These are phyloP conservation scores for Ophion ellenae DNA, from an alignment of 2,888 invertebrate genomes.

Conservation along the genomic window DNA sequence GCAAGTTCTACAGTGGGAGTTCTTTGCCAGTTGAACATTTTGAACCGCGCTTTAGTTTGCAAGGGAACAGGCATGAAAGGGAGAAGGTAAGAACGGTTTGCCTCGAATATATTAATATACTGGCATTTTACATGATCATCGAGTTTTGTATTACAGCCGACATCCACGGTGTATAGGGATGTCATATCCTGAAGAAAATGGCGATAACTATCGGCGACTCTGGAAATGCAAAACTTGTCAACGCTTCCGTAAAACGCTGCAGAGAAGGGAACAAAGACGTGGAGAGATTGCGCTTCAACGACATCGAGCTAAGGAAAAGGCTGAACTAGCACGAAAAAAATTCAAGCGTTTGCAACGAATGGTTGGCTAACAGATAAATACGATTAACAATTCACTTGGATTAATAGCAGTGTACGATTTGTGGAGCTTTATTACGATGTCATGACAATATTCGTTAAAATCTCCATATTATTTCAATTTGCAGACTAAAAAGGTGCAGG, in stretches of 20 bases:
- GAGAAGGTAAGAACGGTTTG: conserved; percentile 4
- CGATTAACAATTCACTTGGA: too few relatives aligned
- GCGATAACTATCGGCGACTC: neutral
- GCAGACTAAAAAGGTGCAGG: neutral
- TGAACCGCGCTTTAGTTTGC: conserved; percentile 16
- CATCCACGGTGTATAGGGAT: neutral
- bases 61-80: conserved; percentile 5
- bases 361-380: too few relatives aligned
- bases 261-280: too few relatives aligned
- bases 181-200: neutral
- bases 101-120: neutral
- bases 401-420: too few relatives aligned
- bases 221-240: conserved; percentile 1
- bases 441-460: too few relatives aligned
- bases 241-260: too few relatives aligned
- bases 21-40: neutral
- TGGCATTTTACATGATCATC: neutral
- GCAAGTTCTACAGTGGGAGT: neutral
- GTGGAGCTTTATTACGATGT: too few relatives aligned
- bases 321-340: too few relatives aligned
- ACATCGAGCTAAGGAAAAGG: too few relatives aligned
- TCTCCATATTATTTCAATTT: neutral
- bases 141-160: conserved; percentile 6
- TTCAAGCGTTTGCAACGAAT: too few relatives aligned
- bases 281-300: too few relatives aligned